phyloP scores from a whole-genome alignment of 2,797 vertebrate genomes.

The Manis javanica region DNA sequence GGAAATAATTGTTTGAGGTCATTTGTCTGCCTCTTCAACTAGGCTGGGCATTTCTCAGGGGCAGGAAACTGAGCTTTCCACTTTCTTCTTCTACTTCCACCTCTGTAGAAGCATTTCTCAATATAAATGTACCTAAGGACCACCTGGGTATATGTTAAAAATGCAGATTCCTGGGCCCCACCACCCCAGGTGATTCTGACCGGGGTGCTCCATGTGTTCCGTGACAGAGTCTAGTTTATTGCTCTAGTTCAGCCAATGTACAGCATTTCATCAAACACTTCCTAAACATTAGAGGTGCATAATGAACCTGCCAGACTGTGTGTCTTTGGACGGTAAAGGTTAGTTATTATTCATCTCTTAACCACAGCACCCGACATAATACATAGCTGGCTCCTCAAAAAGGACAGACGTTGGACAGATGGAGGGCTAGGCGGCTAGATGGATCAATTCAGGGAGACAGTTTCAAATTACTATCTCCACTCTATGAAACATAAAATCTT shows the following conservation, averaged over 20 bases:
- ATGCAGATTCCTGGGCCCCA: background rate
- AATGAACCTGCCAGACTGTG: background rate
- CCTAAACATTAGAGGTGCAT: background rate
- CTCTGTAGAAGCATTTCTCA: background rate
- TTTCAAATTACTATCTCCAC: background rate
- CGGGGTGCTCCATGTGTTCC: background rate
- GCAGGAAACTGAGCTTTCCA: background rate
- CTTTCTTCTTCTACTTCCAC: background rate
- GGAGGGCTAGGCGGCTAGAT: background rate
- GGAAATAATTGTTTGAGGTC: background rate
- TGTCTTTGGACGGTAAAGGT: background rate
- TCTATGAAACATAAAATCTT: background rate
- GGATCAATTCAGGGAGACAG: background rate
- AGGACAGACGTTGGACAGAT: background rate
- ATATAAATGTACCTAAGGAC: background rate
- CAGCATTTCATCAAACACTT: background rate
- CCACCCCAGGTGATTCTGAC: background rate
- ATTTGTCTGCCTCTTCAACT: background rate
- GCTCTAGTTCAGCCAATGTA: background rate
- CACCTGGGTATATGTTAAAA: background rate
- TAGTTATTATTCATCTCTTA: background rate
- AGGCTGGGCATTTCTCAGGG: background rate
- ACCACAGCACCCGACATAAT: background rate
- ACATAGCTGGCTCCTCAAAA: background rate
- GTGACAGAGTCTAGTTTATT: background rate